These are phyloP conservation scores for Nemurella pictetii DNA, from an alignment of 2,888 invertebrate species.

Conservation along the genomic window DNA sequence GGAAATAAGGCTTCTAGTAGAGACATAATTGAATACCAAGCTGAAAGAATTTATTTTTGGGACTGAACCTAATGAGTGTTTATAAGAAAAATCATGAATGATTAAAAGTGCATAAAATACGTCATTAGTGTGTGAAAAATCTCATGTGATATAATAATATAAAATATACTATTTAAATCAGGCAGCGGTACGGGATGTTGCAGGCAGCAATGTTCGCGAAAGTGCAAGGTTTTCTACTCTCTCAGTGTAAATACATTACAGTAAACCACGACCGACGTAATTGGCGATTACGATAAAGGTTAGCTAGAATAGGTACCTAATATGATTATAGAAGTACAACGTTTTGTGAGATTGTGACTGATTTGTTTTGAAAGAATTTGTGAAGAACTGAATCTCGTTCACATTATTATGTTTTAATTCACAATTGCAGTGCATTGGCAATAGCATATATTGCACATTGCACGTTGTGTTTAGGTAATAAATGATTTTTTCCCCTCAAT, in stretches of 20 bases:
- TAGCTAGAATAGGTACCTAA: not conserved
- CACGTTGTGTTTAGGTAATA: not conserved
- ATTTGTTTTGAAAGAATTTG: constrained; percentile 9
- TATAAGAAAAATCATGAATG: constrained; percentile 21
- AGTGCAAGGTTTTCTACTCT: constrained; percentile 6
- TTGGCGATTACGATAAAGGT: not conserved
- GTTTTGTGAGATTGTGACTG: not conserved
- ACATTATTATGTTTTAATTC: not conserved
- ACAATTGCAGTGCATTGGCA: not conserved
- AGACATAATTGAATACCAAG: not conserved
- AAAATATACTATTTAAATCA: not conserved
- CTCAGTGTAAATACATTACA: not conserved
- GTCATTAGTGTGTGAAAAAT: constrained; percentile 32
- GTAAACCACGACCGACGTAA: not conserved
- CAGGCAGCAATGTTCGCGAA: not conserved
- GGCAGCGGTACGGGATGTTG: not conserved
- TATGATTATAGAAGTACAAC: not conserved
- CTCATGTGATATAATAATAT: constrained; percentile 35
- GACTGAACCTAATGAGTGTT: constrained; percentile 6
- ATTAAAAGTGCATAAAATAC: constrained; percentile 6
- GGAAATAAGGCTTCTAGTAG: not conserved
- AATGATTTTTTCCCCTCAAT: not conserved
- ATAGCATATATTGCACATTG: not conserved
- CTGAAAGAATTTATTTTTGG: constrained; percentile 15
- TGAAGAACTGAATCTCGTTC: not conserved